Evolutionary conservation across 1,140 invertebrate genomes (phyloP).

Genomic region (Periplaneta americana): DNA sequence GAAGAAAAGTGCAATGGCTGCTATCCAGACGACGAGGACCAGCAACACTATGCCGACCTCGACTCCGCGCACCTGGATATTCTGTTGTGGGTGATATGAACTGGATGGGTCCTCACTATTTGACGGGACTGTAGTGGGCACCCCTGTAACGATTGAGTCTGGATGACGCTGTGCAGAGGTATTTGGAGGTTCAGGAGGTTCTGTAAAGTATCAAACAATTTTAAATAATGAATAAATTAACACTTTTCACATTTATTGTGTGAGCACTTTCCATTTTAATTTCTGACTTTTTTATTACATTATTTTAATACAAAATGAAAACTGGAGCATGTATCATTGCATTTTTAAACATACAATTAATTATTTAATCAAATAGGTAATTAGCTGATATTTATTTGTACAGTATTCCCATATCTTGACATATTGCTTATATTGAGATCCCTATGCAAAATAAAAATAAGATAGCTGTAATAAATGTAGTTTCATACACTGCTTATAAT

Average conservation of each 20-base stretch:
- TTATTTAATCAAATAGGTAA: too few relatives aligned
- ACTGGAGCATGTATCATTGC: too few relatives aligned
- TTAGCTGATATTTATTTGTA: not conserved
- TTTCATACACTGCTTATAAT: too few relatives aligned
- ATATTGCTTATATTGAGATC: too few relatives aligned
- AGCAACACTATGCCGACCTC: conserved; percentile 83
- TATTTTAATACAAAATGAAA: too few relatives aligned
- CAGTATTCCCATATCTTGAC: not conserved
- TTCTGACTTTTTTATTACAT: too few relatives aligned
- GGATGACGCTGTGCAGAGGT: conserved; percentile 64
- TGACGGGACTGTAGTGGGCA: conserved; percentile 30
- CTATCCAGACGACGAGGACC: conserved; percentile 81
- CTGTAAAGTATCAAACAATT: conserved; percentile 6
- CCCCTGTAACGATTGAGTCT: conserved; percentile 32
- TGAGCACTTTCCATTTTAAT: not conserved
- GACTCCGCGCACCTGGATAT: conserved; percentile 67
- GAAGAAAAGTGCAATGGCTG: conserved; percentile 83
- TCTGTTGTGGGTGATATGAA: not conserved
- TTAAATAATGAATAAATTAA: not conserved
- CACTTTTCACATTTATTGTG: not conserved
- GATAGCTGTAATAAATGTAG: too few relatives aligned
- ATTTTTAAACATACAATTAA: too few relatives aligned
- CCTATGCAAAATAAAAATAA: too few relatives aligned
- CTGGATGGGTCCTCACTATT: conserved; percentile 7
- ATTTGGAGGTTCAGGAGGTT: conserved; percentile 56